A percentile compares a stretch with the other conserved stretches of the same genome.
Evolutionary conservation across 2,797 vertebrate genomes (phyloP).

Genomic region (Rallus crepitans): DNA sequence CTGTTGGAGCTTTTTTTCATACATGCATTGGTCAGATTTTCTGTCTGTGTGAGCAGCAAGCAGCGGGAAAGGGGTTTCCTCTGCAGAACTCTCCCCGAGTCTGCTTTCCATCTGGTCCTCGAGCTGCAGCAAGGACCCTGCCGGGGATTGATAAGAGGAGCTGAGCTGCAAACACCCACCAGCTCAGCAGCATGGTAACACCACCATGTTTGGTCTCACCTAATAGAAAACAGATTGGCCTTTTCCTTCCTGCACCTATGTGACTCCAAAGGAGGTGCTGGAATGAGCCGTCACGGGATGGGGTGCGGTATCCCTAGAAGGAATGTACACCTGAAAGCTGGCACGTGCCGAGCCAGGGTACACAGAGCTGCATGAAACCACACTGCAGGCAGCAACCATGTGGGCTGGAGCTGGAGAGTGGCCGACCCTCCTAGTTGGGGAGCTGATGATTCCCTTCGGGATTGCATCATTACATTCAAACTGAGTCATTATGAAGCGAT

Average conservation of each 20-base stretch:
- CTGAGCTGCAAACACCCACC: neutral
- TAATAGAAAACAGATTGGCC: slow-evolving; percentile 52
- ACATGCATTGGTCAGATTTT: neutral
- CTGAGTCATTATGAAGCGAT: slow-evolving; percentile 70
- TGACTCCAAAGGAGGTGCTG: neutral
- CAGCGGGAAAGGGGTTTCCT: neutral
- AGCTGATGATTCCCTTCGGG: slow-evolving; percentile 71
- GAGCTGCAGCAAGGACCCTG: fast-evolving
- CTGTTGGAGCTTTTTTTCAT: neutral
- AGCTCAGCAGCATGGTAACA: neutral
- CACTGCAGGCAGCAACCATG: neutral
- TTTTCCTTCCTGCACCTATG: neutral
- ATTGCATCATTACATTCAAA: slow-evolving; percentile 67
- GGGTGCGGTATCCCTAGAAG: slow-evolving; percentile 54
- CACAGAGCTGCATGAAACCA: neutral
- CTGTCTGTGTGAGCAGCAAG: neutral
- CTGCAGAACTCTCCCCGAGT: neutral
- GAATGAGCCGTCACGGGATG: neutral
- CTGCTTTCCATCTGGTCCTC: neutral
- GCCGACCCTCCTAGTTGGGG: slow-evolving; percentile 34
- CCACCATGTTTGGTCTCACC: neutral
- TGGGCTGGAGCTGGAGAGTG: slow-evolving; percentile 52
- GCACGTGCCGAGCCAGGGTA: neutral
- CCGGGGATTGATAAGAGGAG: neutral
- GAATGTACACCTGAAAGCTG: slow-evolving; percentile 47